These are phyloP conservation scores for Rhabdomys pumilio DNA, from an alignment of 2,797 vertebrate genomes.

Conservation along the genomic window DNA sequence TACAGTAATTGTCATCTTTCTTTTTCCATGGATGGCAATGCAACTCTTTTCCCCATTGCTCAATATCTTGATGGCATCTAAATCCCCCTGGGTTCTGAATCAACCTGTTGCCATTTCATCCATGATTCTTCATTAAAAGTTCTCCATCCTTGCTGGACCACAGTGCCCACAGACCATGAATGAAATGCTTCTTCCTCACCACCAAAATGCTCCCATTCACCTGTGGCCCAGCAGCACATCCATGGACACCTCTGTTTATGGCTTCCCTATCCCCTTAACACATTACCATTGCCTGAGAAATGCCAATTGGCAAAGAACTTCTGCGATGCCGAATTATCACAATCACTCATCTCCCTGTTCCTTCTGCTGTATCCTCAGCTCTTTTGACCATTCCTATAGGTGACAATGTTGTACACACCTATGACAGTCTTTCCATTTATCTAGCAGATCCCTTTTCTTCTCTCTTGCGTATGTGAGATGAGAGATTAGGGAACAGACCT, in stretches of 20 bases:
- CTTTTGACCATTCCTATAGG: neutral
- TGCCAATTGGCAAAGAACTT: slow-evolving; percentile 29
- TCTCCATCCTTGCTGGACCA: neutral
- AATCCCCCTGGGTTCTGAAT: slow-evolving; percentile 34
- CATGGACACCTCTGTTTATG: neutral
- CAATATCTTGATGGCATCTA: slow-evolving; percentile 30
- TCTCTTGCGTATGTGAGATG: neutral
- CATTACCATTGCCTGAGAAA: slow-evolving; percentile 9
- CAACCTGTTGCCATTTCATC: slow-evolving; percentile 34
- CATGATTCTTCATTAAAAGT: slow-evolving; percentile 17
- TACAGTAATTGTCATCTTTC: neutral
- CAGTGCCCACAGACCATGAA: neutral
- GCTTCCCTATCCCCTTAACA: slow-evolving; percentile 22
- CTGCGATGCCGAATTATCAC: neutral
- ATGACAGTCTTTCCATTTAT: neutral
- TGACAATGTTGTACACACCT: neutral
- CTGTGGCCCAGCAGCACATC: neutral
- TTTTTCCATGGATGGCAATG: neutral
- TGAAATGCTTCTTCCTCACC: slow-evolving; percentile 28
- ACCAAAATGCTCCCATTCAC: neutral
- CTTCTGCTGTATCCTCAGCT: neutral
- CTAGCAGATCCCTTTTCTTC: neutral
- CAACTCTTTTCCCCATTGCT: slow-evolving; percentile 1
- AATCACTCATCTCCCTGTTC: neutral
- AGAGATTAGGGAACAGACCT: neutral